These are phyloP conservation scores for Sinhomidia bicolor DNA, from an alignment of 2,888 invertebrate genomes.

Conservation along the genomic window DNA sequence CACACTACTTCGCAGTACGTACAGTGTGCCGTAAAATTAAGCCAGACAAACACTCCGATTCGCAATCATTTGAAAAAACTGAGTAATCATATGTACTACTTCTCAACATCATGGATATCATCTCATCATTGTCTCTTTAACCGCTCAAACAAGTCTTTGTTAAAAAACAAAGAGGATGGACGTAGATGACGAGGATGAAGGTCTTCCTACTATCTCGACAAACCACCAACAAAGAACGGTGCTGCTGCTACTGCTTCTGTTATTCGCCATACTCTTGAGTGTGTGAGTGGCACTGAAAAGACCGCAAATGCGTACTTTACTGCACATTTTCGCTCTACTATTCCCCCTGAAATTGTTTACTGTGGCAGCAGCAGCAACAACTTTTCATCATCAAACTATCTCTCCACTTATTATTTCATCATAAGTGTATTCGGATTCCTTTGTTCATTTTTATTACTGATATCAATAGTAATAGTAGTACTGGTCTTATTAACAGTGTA, in stretches of 20 bases:
- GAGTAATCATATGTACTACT: conserved; percentile 32
- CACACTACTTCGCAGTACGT: not conserved
- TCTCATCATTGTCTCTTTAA: conserved; percentile 40
- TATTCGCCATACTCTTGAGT: not conserved
- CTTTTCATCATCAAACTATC: conserved; percentile 22
- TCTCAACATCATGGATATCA: conserved; percentile 18
- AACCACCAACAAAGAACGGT: conserved; percentile 60
- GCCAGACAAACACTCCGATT: conserved; percentile 11
- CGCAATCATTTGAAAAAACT: not conserved
- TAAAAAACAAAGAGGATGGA: conserved; percentile 47
- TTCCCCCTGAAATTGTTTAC: not conserved
- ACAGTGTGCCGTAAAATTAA: conserved; percentile 1
- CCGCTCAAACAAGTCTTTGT: conserved; percentile 73
- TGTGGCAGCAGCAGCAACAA: not conserved
- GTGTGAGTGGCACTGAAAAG: not conserved
- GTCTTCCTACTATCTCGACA: conserved; percentile 31
- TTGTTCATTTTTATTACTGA: conserved; percentile 11
- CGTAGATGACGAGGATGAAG: conserved; percentile 36
- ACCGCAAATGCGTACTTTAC: conserved; percentile 16
- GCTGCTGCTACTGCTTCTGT: not conserved
- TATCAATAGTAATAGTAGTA: not conserved
- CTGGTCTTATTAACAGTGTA: too few species aligned
- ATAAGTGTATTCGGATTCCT: not conserved
- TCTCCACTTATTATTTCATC: not conserved
- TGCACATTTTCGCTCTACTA: conserved; percentile 33